Percentiles rank a stretch among this genome's conserved stretches.
These are phyloP conservation scores for Andrena haemorrhoa DNA, from an alignment of 2,888 invertebrate genomes.

Conservation along the genomic window DNA sequence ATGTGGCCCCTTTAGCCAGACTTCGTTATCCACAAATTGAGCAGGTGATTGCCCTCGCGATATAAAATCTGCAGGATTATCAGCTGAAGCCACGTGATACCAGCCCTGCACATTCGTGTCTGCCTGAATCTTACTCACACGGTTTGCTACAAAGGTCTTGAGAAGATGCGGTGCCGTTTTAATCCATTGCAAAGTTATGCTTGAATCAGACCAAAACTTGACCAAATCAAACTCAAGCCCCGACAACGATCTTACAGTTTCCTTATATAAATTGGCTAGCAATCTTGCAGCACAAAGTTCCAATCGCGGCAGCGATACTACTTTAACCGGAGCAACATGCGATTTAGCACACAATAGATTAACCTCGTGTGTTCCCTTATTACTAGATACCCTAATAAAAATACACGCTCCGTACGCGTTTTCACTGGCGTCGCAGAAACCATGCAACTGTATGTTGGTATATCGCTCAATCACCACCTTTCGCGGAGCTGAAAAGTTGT, in stretches of 20 bases:
- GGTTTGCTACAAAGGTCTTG: background rate
- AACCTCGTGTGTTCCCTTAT: background rate
- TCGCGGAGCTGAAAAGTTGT: background rate
- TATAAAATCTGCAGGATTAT: background rate
- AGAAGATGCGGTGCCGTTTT: background rate
- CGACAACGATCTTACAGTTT: no score
- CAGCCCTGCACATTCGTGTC: background rate
- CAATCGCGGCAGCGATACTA: background rate
- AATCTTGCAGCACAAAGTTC: background rate
- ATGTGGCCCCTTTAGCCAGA: background rate
- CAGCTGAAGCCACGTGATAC: background rate
- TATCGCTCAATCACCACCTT: background rate
- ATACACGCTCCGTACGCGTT: background rate
- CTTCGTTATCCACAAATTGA: background rate
- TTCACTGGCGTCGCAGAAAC: background rate
- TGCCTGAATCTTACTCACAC: background rate
- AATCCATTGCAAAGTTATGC: background rate
- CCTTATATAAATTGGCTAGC: background rate
- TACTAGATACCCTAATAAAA: background rate
- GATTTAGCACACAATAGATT: constrained; percentile 1
- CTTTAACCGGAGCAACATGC: background rate
- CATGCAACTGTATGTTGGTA: no score
- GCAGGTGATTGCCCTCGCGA: background rate
- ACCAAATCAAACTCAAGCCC: no score
- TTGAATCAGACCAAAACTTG: no score